A percentile compares a stretch with the other conserved stretches of the same genome.
Evolutionary conservation across 1,140 invertebrate species (phyloP).

Genomic region (Dufourea novaeangliae): DNA sequence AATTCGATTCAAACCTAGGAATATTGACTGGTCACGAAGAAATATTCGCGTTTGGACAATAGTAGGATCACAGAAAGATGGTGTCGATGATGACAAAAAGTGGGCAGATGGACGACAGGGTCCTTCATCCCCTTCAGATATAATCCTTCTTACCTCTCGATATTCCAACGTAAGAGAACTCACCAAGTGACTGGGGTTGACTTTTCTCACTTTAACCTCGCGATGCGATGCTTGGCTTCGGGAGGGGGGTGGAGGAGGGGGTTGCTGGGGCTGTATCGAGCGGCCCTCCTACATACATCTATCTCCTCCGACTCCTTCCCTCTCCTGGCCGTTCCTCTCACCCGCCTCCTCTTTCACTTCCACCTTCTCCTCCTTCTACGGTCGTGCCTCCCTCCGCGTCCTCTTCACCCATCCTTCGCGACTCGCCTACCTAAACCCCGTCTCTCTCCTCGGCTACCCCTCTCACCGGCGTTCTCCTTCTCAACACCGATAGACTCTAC

Average conservation of each 20-base stretch:
- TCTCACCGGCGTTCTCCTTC: constrained; percentile 53
- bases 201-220: constrained; percentile 82
- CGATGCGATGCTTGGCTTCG: constrained; percentile 81
- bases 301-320: constrained; percentile 79
- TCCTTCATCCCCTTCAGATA: constrained; percentile 44
- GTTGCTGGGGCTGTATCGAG: constrained; percentile 82
- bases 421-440: constrained; percentile 69
- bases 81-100: constrained; percentile 2
- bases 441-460: constrained; percentile 57
- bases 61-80: not conserved
- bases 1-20: not conserved
- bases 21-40: not conserved
- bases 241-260: constrained; percentile 72
- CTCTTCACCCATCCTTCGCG: constrained; percentile 70
- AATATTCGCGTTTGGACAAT: not conserved
- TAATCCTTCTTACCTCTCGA: constrained; percentile 50
- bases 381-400: constrained; percentile 65
- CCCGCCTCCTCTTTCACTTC: constrained; percentile 74
- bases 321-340: constrained; percentile 67
- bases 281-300: constrained; percentile 82
- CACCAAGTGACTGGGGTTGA: constrained; percentile 79
- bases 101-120: constrained; percentile 1
- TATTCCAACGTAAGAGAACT: constrained; percentile 75
- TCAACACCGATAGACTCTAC: constrained; percentile 55
- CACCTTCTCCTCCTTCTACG: constrained; percentile 68